These are phyloP conservation scores for Girardia tigrina DNA, from an alignment of 2,888 invertebrate genomes.

Conservation along the genomic window DNA sequence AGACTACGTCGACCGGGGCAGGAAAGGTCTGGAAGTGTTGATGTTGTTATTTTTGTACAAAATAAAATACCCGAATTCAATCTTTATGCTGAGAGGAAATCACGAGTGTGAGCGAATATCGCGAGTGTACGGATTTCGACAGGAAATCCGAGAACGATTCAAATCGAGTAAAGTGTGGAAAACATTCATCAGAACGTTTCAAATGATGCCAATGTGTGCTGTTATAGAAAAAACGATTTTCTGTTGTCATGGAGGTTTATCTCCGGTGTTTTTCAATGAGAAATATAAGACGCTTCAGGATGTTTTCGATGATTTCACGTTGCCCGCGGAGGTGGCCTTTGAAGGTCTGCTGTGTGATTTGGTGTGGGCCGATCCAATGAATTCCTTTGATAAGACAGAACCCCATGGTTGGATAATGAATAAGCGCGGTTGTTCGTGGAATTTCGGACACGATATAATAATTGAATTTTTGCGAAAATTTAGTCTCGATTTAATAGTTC, in stretches of 20 bases:
- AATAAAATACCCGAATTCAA: conserved; percentile 29
- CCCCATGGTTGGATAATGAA: conserved; percentile 27
- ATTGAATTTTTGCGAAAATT: conserved; percentile 27
- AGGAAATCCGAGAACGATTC: conserved; percentile 36
- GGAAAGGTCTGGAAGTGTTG: conserved; percentile 31
- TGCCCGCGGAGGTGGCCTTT: conserved; percentile 27
- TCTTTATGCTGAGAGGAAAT: conserved; percentile 34
- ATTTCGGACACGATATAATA: conserved; percentile 33
- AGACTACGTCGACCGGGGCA: conserved; percentile 34
- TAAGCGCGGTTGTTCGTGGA: conserved; percentile 33
- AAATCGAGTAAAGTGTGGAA: conserved; percentile 30
- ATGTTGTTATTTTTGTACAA: conserved; percentile 32
- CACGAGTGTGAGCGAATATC: conserved; percentile 33
- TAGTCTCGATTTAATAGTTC: conserved; percentile 33
- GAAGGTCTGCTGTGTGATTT: conserved; percentile 34
- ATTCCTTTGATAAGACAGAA: conserved; percentile 4
- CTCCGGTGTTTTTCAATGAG: conserved; percentile 24
- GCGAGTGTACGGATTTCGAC: conserved; percentile 34
- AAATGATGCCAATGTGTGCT: conserved; percentile 32
- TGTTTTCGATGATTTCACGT: neutral
- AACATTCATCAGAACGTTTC: conserved; percentile 31
- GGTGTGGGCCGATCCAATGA: conserved; percentile 35
- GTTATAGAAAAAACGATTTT: conserved; percentile 34
- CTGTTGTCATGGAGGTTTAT: conserved; percentile 35
- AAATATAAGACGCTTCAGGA: conserved; percentile 11